Evolutionary conservation across 2,113 vertebrate genomes (phyloP), one percentile per base, ranked within the genome.

Genomic region (Petromus typicus): DNA sequence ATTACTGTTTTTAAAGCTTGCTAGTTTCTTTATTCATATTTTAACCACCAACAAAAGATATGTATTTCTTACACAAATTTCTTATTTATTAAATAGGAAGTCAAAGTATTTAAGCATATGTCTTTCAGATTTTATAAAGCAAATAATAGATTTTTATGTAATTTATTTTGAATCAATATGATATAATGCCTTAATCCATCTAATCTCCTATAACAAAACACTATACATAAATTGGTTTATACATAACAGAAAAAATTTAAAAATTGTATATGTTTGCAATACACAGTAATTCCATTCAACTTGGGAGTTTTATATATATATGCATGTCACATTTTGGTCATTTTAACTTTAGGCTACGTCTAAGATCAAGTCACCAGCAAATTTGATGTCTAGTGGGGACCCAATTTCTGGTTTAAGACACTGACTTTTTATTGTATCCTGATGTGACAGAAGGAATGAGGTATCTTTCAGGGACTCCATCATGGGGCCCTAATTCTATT

Each of bases 81-180:
- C 56, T 18, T 78, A 73, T 57, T 71, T 25, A 17, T 64, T 25
- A 57, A 90, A 93, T 69, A 93, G 27, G 18, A 90, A 54, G 56
- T 83, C 40, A 95, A 95, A 87, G 71, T 79, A 95, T 59, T 93
- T 83, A 90, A 59, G 54, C n/a, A 23, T 95, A 27, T 61, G 40
- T 69, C 37, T 69, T 69, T 69, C 64, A 92, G 59, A 81, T 82
- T 92, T 90, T 81, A 73, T 61, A 85, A 90, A 67, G 87, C 20
- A 88, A 82, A 73, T 59, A 66, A 71, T 73, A 18, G 6, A 54
- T 71, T 63, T 76, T 78, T 76, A 79, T 27, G 17, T 76, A 76
- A 18, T 32, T 67, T 67, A 66, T 66, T 34, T 66, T 66, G 5
- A 34, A 14, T 5, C 16, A 66, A 66, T 10, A n/a, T 69, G 34